Percentiles rank a stretch among this genome's conserved stretches.
Evolutionary conservation across 2,888 invertebrate species (phyloP).

Genomic region (Xestoiulus laeticollis): DNA sequence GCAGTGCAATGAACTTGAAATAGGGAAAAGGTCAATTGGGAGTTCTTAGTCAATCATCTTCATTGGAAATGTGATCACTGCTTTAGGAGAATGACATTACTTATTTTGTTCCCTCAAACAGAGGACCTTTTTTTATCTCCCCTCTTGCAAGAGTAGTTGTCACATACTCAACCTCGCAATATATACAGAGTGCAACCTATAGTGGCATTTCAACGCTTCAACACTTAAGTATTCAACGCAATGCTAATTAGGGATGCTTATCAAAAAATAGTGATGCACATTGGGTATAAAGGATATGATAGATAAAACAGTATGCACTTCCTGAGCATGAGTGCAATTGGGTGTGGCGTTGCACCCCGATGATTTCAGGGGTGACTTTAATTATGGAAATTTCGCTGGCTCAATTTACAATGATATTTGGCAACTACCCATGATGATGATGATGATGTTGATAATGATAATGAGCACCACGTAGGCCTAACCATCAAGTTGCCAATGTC

Average conservation of each 20-base stretch:
- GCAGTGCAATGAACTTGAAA: conserved; percentile 19
- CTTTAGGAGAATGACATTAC: not conserved
- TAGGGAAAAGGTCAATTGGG: not conserved
- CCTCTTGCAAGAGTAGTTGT: no score
- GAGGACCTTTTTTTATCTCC: no score
- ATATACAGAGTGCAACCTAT: not conserved
- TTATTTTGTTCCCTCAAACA: no score
- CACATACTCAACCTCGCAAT: not conserved
- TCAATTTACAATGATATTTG: not conserved
- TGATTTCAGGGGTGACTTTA: not conserved
- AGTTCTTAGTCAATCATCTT: not conserved
- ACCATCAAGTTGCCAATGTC: not conserved
- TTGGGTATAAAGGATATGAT: not conserved
- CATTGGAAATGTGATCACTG: not conserved
- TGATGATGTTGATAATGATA: not conserved
- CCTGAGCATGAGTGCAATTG: not conserved
- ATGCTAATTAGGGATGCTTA: not conserved
- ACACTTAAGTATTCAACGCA: not conserved
- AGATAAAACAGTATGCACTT: not conserved
- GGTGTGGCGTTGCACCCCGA: not conserved
- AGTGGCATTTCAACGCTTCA: not conserved
- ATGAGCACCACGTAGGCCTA: not conserved
- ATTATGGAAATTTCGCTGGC: not conserved
- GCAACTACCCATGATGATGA: not conserved
- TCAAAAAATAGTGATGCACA: no score